A percentile compares a stretch with the other conserved stretches of the same genome.
phyloP scores from a whole-genome alignment of 2,113 vertebrate species.

The Illadopsis cleaveri region DNA sequence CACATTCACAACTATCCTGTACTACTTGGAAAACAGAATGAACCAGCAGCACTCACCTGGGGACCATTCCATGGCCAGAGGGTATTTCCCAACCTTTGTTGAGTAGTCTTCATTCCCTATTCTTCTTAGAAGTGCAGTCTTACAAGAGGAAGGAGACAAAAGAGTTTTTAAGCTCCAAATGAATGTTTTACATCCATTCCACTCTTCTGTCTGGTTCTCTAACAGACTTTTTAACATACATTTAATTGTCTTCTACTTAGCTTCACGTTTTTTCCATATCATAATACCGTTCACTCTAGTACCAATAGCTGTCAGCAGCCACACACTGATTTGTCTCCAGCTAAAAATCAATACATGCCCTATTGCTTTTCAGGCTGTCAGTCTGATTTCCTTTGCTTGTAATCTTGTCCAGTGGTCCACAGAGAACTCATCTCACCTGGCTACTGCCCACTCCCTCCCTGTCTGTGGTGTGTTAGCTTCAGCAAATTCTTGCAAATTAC shows the following conservation, averaged over 20 bases:
- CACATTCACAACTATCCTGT: neutral
- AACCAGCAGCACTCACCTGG: accelerated
- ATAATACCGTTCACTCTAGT: neutral
- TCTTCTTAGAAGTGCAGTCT: neutral
- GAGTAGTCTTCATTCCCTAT: neutral
- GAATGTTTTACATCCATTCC: neutral
- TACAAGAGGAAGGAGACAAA: neutral
- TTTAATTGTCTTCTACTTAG: neutral
- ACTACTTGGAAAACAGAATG: neutral
- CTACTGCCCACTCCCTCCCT: accelerated
- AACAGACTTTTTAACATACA: neutral
- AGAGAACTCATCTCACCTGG: neutral
- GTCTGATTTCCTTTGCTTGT: neutral
- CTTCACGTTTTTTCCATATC: neutral
- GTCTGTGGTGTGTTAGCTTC: accelerated
- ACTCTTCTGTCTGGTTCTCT: neutral
- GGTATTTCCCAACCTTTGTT: neutral
- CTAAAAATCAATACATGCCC: neutral
- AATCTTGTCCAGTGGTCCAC: neutral
- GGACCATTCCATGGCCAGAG: neutral
- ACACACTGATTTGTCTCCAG: neutral
- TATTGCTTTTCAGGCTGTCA: neutral
- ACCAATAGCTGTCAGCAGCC: neutral
- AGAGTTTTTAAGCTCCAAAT: neutral
- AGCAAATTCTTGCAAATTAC: neutral